A percentile compares a stretch with the other conserved stretches of the same genome.
These are phyloP conservation scores for Lycaena phlaeas DNA, from an alignment of 2,888 invertebrate genomes.

Conservation along the genomic window DNA sequence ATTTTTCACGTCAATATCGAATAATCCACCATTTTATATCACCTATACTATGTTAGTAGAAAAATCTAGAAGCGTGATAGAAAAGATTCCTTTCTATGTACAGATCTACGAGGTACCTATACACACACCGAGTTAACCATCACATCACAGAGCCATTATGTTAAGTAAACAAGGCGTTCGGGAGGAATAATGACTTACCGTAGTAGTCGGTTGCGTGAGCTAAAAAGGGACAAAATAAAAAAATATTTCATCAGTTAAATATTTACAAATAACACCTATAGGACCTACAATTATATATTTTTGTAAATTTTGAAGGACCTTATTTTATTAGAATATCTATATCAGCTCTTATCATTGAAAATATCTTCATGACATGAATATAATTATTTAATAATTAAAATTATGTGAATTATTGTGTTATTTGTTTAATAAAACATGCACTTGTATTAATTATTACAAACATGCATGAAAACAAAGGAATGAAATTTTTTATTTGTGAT, in stretches of 20 bases:
- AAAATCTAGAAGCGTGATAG: constrained; percentile 67
- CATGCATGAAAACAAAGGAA: constrained; percentile 8
- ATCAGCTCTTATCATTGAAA: too few relatives aligned
- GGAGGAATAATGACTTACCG: constrained; percentile 94
- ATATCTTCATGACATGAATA: too few relatives aligned
- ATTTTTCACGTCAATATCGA: constrained; percentile 29
- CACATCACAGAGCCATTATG: constrained; percentile 39
- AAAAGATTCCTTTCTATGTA: constrained; percentile 49
- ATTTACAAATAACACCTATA: constrained; percentile 18
- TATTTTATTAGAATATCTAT: too few relatives aligned
- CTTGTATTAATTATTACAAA: constrained; percentile 5
- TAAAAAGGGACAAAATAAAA: constrained; percentile 70
- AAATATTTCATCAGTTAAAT: constrained; percentile 49
- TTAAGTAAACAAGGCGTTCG: constrained; percentile 51
- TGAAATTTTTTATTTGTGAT: too few relatives aligned
- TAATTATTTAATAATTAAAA: too few relatives aligned
- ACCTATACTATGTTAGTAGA: constrained; percentile 58
- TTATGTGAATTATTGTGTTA: constrained; percentile 23
- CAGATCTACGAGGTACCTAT: constrained; percentile 40
- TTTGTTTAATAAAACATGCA: constrained; percentile 9
- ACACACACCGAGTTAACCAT: constrained; percentile 57
- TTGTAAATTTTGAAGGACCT: too few relatives aligned
- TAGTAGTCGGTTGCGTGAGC: constrained; percentile 99
- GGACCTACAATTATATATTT: neutral
- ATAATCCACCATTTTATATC: constrained; percentile 45